Base-by-base conservation (phyloP, 2,888 invertebrate species). In the Drosophila quinaria region DNA sequence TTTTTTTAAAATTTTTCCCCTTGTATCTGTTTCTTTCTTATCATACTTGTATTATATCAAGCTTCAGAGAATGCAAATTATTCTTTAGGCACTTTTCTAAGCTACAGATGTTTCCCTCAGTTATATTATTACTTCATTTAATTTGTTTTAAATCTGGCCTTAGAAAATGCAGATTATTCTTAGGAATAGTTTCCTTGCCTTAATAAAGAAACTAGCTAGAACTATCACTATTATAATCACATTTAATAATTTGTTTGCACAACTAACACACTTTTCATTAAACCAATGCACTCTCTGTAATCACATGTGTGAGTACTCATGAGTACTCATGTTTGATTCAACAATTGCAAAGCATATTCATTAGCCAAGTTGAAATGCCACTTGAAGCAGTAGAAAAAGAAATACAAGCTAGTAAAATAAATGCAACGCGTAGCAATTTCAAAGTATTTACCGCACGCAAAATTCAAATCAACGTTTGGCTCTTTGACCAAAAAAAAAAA, bases 391-490 rank as follows among this genome's bases (percentile, higher is more conserved):
- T 4, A 51, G 15, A 33, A 33, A 15, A n/a, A 22, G n/a, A 11
- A 19, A 41, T n/a, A 22, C 60, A 54, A 33, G 33, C 55, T 17
- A 52, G 33, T 15, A 46, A 42, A 52, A 59, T 49, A 75, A 67
- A 42, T 74, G 74, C 74, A 75, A 46, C 49, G 64, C 44, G 65
- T 29, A 61, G 39, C 69, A 62, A 72, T 56, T 67, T 61, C 22
- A 47, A 62, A 68, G 55, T 65, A 54, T 74, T 80, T 70, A 44
- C 60, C 62, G 39, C 83, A 84, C 85, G 85, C 83, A 84, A 84
- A 74, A 77, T 79, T 82, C 82, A 71, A 82, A 84, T 86, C 81
- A 80, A 61, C 74, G 55, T 76, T 74, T 66, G 56, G 25, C 33
- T 60, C 13, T 50, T 52, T 46, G 51, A 50, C 62, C 70, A 54